A percentile compares a stretch with the other conserved stretches of the same genome.
These are phyloP conservation scores for Corythornis madagascariensis DNA, from an alignment of 2,113 vertebrate genomes.

Conservation along the genomic window DNA sequence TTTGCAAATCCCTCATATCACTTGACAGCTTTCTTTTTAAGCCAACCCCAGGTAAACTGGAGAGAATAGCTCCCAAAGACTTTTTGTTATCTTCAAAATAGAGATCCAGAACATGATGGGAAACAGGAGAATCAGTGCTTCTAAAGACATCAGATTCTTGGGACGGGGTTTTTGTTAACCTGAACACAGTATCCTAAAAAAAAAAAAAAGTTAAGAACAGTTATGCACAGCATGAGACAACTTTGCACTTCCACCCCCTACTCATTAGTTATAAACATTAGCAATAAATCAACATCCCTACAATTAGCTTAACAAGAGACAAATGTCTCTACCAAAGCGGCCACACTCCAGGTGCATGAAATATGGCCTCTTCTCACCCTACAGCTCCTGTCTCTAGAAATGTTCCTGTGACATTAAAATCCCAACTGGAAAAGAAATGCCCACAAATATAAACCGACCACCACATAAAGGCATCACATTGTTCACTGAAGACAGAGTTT, in stretches of 20 bases:
- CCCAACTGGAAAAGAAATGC: not conserved
- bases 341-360: not conserved
- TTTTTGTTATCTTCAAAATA: slow-evolving; percentile 76
- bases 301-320: not conserved
- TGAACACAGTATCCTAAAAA: slow-evolving; percentile 77
- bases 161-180: slow-evolving; percentile 73
- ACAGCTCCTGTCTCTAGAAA: not conserved
- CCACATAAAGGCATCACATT: not conserved
- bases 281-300: not conserved
- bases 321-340: not conserved
- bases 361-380: not conserved
- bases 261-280: not conserved
- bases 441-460: not conserved
- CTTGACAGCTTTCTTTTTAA: slow-evolving; percentile 84
- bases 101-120: slow-evolving; percentile 60
- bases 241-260: not conserved
- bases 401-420: not conserved
- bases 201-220: slow-evolving; percentile 30
- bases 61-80: slow-evolving; percentile 77
- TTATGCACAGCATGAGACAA: not conserved
- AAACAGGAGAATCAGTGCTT: slow-evolving; percentile 65
- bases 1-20: slow-evolving; percentile 60
- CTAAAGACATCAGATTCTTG: slow-evolving; percentile 65
- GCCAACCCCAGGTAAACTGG: slow-evolving; percentile 71
- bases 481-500: not conserved